Conservation (phyloP, 2,888 invertebrate species). For the Anarsia innoxiella region DNA sequence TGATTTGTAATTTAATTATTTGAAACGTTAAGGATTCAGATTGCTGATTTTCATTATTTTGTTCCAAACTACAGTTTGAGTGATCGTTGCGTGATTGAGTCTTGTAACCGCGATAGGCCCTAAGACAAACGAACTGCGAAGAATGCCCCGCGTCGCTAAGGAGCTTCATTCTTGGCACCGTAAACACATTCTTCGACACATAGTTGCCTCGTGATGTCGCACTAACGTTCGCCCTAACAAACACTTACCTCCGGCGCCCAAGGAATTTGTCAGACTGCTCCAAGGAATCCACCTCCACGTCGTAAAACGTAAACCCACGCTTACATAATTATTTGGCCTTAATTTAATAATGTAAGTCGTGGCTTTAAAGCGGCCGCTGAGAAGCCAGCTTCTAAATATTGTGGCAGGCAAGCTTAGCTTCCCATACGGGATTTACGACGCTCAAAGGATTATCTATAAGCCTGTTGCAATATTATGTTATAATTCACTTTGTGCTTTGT, state of each 20-base stretch:
- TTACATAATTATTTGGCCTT: conserved; percentile 53
- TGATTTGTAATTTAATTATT: no score
- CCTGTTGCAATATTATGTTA: conserved; percentile 37
- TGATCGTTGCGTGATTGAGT: background rate
- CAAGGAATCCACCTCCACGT: conserved; percentile 48
- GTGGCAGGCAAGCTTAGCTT: conserved; percentile 46
- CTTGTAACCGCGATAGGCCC: conserved; percentile 1
- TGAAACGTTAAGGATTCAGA: no score
- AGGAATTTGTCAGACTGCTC: conserved; percentile 58
- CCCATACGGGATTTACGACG: conserved; percentile 52
- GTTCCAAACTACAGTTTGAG: no score
- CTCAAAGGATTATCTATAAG: conserved; percentile 45
- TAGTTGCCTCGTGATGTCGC: conserved; percentile 63
- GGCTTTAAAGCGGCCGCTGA: conserved; percentile 39
- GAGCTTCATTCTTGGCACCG: conserved; percentile 67
- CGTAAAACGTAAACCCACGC: conserved; percentile 40
- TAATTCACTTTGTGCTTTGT: conserved; percentile 20
- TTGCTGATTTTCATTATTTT: no score
- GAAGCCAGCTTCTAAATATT: conserved; percentile 51
- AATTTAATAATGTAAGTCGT: conserved; percentile 46
- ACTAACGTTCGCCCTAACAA: conserved; percentile 54
- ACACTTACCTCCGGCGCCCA: conserved; percentile 46
- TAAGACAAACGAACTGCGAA: conserved; percentile 16
- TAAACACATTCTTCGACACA: conserved; percentile 73
- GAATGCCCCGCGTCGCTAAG: conserved; percentile 43